Evolutionary conservation across 2,888 invertebrate species (phyloP).

Genomic region (Chymomyza caudatula): DNA sequence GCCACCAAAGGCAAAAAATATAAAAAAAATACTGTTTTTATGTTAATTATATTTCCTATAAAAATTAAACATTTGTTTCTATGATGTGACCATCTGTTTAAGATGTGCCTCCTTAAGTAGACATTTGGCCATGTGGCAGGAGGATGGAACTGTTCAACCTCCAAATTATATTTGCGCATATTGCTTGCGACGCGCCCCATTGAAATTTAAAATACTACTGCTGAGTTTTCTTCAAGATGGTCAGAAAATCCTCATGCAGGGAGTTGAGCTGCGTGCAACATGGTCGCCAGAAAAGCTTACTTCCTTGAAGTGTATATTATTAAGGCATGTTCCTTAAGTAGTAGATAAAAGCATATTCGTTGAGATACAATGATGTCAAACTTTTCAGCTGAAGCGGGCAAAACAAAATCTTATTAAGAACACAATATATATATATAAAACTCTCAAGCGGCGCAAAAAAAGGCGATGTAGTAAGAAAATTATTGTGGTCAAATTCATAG

Average conservation of each 20-base stretch:
- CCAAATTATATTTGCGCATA: conserved; percentile 81
- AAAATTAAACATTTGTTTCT: neutral
- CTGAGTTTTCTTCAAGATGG: conserved; percentile 79
- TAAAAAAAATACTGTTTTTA: conserved; percentile 15
- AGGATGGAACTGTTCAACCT: conserved; percentile 86
- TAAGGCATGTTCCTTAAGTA: conserved; percentile 90
- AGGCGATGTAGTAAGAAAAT: too few species aligned
- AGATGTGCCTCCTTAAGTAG: conserved; percentile 82
- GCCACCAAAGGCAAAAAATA: too few species aligned
- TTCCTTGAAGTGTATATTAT: conserved; percentile 81
- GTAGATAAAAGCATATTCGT: conserved; percentile 98
- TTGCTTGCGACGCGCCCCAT: conserved; percentile 78
- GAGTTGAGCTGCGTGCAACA: conserved; percentile 88
- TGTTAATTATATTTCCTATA: conserved; percentile 1
- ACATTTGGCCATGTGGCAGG: conserved; percentile 88
- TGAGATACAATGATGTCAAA: conserved; percentile 96
- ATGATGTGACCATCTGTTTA: conserved; percentile 57
- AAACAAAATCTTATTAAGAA: neutral
- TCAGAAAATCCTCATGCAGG: conserved; percentile 82
- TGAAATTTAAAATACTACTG: conserved; percentile 84
- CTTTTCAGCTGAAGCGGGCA: conserved; percentile 81
- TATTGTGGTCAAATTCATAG: too few species aligned
- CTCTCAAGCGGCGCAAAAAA: conserved; percentile 86
- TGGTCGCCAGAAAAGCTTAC: conserved; percentile 79
- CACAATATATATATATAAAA: conserved; percentile 77